Conservation (phyloP, 2,113 vertebrate genomes). For the Carassius carassius region DNA sequence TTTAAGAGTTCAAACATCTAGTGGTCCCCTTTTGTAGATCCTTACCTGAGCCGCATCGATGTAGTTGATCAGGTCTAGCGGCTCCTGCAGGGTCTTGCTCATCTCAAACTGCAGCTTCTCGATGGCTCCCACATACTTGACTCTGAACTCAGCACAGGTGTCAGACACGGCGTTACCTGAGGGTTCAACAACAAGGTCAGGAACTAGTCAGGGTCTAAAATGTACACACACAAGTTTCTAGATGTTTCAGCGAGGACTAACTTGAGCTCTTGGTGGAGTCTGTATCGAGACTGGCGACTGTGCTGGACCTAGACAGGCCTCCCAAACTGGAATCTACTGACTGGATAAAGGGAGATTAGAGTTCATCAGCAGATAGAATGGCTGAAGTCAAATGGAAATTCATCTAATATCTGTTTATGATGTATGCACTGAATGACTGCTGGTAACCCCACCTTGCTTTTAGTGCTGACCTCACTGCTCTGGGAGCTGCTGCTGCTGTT, state of each 20-base stretch:
- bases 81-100: slow-evolving; percentile 85
- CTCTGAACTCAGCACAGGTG: slow-evolving; percentile 89
- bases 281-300: slow-evolving; percentile 95
- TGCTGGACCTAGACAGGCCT: slow-evolving; percentile 95
- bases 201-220: neutral
- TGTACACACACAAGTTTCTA: neutral
- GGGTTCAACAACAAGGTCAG: neutral
- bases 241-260: slow-evolving; percentile 58
- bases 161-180: slow-evolving; percentile 86
- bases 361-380: neutral
- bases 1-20: neutral
- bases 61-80: slow-evolving; percentile 93
- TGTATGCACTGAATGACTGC: neutral
- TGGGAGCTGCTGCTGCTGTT: slow-evolving; percentile 99
- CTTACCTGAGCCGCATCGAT: slow-evolving; percentile 95
- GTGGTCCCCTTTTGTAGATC: neutral
- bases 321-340: slow-evolving; percentile 98
- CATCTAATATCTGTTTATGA: neutral
- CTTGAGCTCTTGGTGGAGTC: slow-evolving; percentile 97
- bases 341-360: slow-evolving; percentile 66
- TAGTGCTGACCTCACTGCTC: slow-evolving; percentile 97
- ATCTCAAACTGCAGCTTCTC: slow-evolving; percentile 87
- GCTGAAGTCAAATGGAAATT: neutral
- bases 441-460: slow-evolving; percentile 86
- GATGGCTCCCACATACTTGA: slow-evolving; percentile 93